Evolutionary conservation across 2,888 invertebrate genomes (phyloP).

Genomic region (Agonopterix arenella): DNA sequence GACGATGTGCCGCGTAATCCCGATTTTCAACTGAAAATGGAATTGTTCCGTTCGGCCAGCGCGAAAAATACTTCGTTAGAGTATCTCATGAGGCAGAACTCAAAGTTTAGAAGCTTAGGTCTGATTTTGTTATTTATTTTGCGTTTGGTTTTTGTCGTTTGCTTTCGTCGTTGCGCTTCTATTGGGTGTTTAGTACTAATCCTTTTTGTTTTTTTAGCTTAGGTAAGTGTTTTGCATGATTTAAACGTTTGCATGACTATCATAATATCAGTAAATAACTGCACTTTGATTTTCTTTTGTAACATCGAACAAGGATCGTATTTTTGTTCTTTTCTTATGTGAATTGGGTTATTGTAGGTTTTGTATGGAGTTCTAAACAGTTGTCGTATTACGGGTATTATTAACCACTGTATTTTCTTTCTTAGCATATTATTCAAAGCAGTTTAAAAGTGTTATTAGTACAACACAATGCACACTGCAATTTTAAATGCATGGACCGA

Average conservation of each 20-base stretch:
- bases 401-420: background rate
- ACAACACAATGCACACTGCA: background rate
- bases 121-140: constrained; percentile 37
- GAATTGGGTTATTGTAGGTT: no score
- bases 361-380: no score
- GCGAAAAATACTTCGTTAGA: constrained; percentile 69
- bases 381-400: no score
- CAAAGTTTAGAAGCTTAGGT: constrained; percentile 74
- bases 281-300: no score
- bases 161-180: constrained; percentile 31
- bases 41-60: constrained; percentile 68
- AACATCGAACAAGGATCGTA: no score
- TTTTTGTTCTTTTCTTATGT: no score
- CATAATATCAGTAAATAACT: no score
- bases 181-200: constrained; percentile 35
- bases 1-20: constrained; percentile 61
- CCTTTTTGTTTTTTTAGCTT: constrained; percentile 15
- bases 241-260: constrained; percentile 19
- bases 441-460: background rate
- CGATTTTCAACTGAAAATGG: constrained; percentile 69
- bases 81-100: constrained; percentile 68
- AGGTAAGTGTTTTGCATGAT: constrained; percentile 30
- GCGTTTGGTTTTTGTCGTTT: constrained; percentile 17
- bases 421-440: background rate
- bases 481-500: background rate